These are phyloP conservation scores for Nomada fucata DNA, from an alignment of 2,888 invertebrate genomes.

Conservation along the genomic window DNA sequence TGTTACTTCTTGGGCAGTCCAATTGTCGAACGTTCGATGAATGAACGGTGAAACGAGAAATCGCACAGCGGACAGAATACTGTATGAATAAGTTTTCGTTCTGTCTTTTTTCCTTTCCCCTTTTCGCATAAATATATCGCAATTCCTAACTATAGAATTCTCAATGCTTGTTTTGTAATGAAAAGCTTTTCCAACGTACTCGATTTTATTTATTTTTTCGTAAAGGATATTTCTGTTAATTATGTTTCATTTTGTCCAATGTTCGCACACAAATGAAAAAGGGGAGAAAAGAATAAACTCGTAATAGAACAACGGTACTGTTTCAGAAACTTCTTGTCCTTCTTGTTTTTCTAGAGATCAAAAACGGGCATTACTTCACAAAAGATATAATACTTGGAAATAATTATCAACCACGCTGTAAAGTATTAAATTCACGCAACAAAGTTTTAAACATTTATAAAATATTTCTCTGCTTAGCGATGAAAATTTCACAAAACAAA, in stretches of 20 bases:
- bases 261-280: constrained; percentile 7
- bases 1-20: not conserved
- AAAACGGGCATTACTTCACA: not conserved
- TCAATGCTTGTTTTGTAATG: constrained; percentile 28
- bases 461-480: not conserved
- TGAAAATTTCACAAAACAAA: not conserved
- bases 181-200: constrained; percentile 2
- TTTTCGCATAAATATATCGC: not conserved
- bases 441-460: not conserved
- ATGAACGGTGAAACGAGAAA: not conserved
- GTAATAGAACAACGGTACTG: constrained; percentile 13
- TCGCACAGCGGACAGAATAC: constrained; percentile 37
- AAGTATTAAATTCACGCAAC: not conserved
- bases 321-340: constrained; percentile 10
- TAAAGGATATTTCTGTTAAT: constrained; percentile 27
- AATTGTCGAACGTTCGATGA: too few relatives aligned
- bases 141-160: constrained; percentile 17
- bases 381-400: too few relatives aligned
- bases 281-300: constrained; percentile 25
- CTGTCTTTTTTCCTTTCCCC: not conserved
- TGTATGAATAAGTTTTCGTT: not conserved
- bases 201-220: constrained; percentile 39
- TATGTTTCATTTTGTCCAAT: constrained; percentile 21
- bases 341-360: not conserved
- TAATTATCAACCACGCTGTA: not conserved